Conservation (phyloP, 2,888 invertebrate species). For the Tinea trinotella region DNA sequence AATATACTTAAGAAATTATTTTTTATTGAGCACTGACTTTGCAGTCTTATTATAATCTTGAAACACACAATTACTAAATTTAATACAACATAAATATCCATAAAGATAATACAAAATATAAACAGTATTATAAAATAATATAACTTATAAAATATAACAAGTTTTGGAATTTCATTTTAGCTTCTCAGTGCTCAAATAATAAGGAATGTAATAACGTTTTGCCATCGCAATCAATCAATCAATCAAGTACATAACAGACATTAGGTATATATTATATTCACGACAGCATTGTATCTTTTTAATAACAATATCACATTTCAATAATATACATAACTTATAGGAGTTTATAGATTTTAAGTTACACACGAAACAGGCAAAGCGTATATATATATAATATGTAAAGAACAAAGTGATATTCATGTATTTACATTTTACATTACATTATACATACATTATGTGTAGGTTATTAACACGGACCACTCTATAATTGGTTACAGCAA, state of each 20-base stretch:
- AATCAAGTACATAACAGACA: conserved; percentile 3
- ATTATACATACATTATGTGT: neutral
- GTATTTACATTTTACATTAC: conserved; percentile 27
- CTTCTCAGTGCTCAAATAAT: conserved; percentile 9
- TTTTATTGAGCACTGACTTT: conserved; percentile 56
- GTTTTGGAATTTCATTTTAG: neutral
- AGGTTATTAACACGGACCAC: conserved; percentile 42
- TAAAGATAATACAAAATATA: conserved; percentile 1
- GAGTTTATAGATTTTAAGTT: conserved; percentile 45
- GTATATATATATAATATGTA: conserved; percentile 40
- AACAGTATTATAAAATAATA: neutral
- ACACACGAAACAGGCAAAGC: conserved; percentile 66
- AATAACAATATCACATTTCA: conserved; percentile 73
- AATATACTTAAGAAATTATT: conserved; percentile 41
- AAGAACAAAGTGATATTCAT: conserved; percentile 54
- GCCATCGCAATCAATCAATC: neutral
- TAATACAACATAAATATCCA: neutral
- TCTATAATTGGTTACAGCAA: conserved; percentile 21
- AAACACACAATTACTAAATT: conserved; percentile 9
- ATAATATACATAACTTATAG: conserved; percentile 67
- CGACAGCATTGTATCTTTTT: conserved; percentile 26
- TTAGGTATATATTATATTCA: conserved; percentile 1
- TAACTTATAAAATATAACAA: neutral
- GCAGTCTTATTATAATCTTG: conserved; percentile 2
- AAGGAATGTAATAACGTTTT: neutral